phyloP scores from a whole-genome alignment of 2,888 invertebrate species.

The Prosapia bicincta region DNA sequence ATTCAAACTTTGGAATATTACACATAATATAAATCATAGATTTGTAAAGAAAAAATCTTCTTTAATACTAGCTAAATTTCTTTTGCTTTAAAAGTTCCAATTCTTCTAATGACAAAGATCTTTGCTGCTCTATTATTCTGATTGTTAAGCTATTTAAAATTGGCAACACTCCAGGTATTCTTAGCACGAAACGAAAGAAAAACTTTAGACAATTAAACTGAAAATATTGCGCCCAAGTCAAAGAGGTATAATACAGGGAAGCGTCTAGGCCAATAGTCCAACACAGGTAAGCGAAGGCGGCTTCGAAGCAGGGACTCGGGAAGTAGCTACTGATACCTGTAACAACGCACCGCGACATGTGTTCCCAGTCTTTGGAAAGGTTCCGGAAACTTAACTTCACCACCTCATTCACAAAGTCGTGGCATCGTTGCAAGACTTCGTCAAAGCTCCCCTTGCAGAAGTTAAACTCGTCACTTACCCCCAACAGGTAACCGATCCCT shows the following conservation, averaged over 20 bases:
- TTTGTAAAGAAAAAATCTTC: too few species aligned
- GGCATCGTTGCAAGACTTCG: constrained; percentile 42
- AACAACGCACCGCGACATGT: constrained; percentile 46
- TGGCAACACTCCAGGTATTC: constrained; percentile 26
- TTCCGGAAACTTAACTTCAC: constrained; percentile 44
- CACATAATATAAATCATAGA: constrained; percentile 20
- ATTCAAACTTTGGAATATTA: too few species aligned
- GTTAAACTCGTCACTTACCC: constrained; percentile 48
- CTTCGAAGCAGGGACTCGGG: constrained; percentile 42
- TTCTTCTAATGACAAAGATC: neutral
- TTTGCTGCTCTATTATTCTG: neutral
- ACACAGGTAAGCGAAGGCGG: constrained; percentile 42
- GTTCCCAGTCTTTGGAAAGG: constrained; percentile 46
- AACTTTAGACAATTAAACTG: constrained; percentile 28
- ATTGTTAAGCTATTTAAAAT: constrained; percentile 23
- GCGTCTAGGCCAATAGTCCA: constrained; percentile 41
- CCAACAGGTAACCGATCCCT: constrained; percentile 51
- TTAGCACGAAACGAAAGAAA: constrained; percentile 26
- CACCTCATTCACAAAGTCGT: constrained; percentile 42
- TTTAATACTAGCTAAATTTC: neutral
- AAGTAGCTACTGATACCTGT: constrained; percentile 44
- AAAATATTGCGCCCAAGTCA: constrained; percentile 18
- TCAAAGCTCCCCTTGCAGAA: constrained; percentile 45
- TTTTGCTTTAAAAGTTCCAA: neutral
- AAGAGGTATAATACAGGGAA: constrained; percentile 2